Evolutionary conservation across 2,113 vertebrate genomes (phyloP).

Genomic region (Corydoras sp.): DNA sequence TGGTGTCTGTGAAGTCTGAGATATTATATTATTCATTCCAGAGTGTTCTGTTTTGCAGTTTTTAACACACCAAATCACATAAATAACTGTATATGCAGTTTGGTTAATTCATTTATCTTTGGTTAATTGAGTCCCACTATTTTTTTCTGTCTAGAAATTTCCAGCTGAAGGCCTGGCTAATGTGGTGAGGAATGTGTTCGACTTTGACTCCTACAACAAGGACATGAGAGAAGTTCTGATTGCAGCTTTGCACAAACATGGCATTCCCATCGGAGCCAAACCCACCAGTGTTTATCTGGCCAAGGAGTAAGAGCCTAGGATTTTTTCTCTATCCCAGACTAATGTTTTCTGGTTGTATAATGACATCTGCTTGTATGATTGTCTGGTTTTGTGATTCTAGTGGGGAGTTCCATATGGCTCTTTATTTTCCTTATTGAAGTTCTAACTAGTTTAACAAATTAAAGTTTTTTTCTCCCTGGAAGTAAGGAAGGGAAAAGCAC

Average conservation of each 20-base stretch:
- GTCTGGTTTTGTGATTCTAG: too few species aligned
- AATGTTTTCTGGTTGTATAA: neutral
- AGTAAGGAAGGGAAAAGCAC: too few species aligned
- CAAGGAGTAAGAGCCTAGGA: constrained; percentile 86
- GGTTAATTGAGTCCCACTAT: neutral
- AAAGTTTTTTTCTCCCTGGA: too few species aligned
- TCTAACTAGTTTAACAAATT: too few species aligned
- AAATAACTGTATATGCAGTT: neutral
- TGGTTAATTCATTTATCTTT: neutral
- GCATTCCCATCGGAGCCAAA: constrained; percentile 91
- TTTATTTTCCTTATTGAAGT: too few species aligned
- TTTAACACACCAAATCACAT: neutral
- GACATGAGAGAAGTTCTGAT: constrained; percentile 84
- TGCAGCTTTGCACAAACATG: constrained; percentile 83
- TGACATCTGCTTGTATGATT: neutral
- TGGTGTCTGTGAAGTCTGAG: too few species aligned
- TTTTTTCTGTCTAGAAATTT: constrained; percentile 75
- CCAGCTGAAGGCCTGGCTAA: constrained; percentile 86
- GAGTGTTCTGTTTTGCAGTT: too few species aligned
- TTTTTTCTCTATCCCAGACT: neutral
- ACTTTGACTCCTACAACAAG: constrained; percentile 95
- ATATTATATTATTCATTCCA: too few species aligned
- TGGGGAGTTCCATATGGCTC: too few species aligned
- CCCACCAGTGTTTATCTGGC: constrained; percentile 83
- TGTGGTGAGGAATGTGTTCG: constrained; percentile 92